Evolutionary conservation across 2,113 vertebrate genomes (phyloP).

Genomic region (Eupsittula cactorum): DNA sequence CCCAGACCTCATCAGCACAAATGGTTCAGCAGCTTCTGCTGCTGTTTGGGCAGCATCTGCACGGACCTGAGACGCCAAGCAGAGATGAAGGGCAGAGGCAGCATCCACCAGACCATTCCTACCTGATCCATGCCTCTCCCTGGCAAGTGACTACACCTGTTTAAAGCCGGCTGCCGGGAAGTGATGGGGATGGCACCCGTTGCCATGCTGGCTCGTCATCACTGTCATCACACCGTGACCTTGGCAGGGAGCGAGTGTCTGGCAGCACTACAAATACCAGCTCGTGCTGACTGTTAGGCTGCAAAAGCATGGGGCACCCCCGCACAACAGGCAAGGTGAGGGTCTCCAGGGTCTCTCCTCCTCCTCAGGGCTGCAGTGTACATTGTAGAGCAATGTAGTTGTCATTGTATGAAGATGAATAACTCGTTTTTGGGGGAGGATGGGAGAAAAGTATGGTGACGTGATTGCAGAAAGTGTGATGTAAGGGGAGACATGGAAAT

Average conservation of each 20-base stretch:
- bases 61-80: accelerated
- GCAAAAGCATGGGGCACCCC: neutral
- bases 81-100: neutral
- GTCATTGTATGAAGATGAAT: neutral
- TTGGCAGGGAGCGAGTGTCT: neutral
- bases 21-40: neutral
- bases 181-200: neutral
- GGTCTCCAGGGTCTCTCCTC: neutral
- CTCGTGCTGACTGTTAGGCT: neutral
- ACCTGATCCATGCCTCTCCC: neutral
- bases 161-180: neutral
- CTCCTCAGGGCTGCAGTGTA: accelerated
- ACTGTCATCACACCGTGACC: neutral
- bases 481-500: neutral
- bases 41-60: neutral
- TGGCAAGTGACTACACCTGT: neutral
- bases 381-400: neutral
- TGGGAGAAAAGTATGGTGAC: neutral
- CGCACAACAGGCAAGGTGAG: neutral
- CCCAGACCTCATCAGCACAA: neutral
- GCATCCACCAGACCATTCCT: accelerated
- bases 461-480: accelerated
- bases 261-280: neutral
- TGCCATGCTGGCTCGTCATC: neutral
- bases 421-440: neutral